Evolutionary conservation across 2,113 vertebrate genomes (phyloP).

Genomic region (Chroicocephalus ridibundus): DNA sequence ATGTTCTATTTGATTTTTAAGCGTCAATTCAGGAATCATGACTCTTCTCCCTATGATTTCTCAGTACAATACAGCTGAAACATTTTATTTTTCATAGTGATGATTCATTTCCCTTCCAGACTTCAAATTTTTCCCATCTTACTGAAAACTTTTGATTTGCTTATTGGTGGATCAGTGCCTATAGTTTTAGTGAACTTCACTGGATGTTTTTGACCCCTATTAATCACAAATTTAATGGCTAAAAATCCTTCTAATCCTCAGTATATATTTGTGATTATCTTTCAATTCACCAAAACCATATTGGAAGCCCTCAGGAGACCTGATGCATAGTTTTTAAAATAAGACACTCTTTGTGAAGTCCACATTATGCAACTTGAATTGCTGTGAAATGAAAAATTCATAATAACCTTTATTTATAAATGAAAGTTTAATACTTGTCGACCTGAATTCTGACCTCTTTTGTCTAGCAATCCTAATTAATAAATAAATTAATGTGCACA

Average conservation of each 20-base stretch:
- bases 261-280: neutral
- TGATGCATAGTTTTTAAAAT: neutral
- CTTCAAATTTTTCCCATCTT: constrained; percentile 53
- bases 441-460: neutral
- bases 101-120: constrained; percentile 55
- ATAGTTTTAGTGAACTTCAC: neutral
- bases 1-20: neutral
- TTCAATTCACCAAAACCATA: neutral
- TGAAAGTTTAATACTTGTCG: neutral
- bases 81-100: constrained; percentile 51
- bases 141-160: constrained; percentile 46
- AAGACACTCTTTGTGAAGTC: neutral
- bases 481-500: neutral
- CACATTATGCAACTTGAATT: neutral
- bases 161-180: constrained; percentile 34
- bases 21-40: neutral
- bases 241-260: neutral
- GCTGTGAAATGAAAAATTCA: neutral
- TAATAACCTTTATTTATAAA: neutral
- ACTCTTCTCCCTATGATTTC: neutral
- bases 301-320: neutral
- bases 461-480: neutral
- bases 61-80: constrained; percentile 42
- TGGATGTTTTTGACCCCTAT: neutral
- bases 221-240: constrained; percentile 7